Evolutionary conservation across 2,888 invertebrate species (phyloP), one percentile per base, ranked within the genome.

Genomic region (Oeneis ivallda): DNA sequence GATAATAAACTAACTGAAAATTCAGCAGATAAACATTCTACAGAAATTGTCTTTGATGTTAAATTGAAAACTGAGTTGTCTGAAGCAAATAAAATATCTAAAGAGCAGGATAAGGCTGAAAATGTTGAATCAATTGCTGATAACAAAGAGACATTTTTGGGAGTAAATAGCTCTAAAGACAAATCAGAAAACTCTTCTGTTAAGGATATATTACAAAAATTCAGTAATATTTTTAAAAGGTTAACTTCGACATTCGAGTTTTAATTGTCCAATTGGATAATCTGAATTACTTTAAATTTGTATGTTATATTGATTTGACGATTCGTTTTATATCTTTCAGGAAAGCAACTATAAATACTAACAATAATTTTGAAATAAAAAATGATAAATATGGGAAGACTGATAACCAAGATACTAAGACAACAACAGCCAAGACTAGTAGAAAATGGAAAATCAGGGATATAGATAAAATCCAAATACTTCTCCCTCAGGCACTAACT

Each of bases 401-500:
- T 41, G 56, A 56, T 19, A 41, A 5, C 13, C 52, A 32, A 17
- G 39, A 19, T 7, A 41, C 47, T 62, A 58, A 52, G 53, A 17
- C 8, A n/a, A 19, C 37, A 59, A 61, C 15, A 34, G 50, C 8
- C 34, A 56, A 56, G 10, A 45, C 9, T 13, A 64, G 11, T 61
- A 81, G 80, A 73, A 83, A 83, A 7, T 88, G 85, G 65, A 88
- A 80, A 73, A 90, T 91, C 50, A 79, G 72, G 2, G 85, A 89
- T 9, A 80, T 91, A 60, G 72, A 85, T 60, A 80, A 78, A 43
- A 41, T 83, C 41, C 65, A 81, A 43, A 66, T 78, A 7, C 63
- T 75, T 41, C 71, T 86, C 65, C 78, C 82, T 13, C 68, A 76
- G 49, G 72, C 50, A 11, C 68, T 79, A 32, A 69, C 77, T 54